A percentile compares a stretch with the other conserved stretches of the same genome.
phyloP scores from a whole-genome alignment of 2,797 vertebrate species.

The Jordanella pulchra region DNA sequence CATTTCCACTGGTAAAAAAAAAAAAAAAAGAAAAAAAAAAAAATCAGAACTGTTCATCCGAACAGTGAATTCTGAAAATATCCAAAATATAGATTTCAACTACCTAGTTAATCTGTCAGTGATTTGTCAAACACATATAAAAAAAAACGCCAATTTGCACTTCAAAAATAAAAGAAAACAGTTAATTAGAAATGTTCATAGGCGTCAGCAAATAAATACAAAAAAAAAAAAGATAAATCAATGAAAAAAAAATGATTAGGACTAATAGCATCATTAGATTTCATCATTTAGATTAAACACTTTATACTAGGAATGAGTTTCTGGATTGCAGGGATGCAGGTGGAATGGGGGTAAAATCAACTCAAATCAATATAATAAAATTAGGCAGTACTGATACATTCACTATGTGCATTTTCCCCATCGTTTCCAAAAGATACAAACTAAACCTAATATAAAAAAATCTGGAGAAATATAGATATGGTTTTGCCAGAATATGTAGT shows the following conservation, averaged over 20 bases:
- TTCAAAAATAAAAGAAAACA: slow-evolving; percentile 51
- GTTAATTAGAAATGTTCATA: slow-evolving; percentile 75
- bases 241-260: slow-evolving; percentile 55
- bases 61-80: slow-evolving; percentile 60
- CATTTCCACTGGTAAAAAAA: slow-evolving; percentile 65
- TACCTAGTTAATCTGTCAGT: slow-evolving; percentile 48
- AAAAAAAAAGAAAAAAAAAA: slow-evolving; percentile 61
- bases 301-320: slow-evolving; percentile 23
- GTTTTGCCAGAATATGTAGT: slow-evolving; percentile 33
- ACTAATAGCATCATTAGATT: slow-evolving; percentile 49
- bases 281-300: slow-evolving; percentile 45
- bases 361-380: slow-evolving; percentile 56
- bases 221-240: slow-evolving; percentile 24
- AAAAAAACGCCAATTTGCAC: slow-evolving; percentile 51
- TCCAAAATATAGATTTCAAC: slow-evolving; percentile 53
- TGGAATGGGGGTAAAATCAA: slow-evolving; percentile 36
- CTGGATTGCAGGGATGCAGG: slow-evolving; percentile 20
- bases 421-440: slow-evolving; percentile 53
- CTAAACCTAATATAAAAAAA: slow-evolving; percentile 61
- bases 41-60: slow-evolving; percentile 38
- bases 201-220: slow-evolving; percentile 67
- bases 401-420: slow-evolving; percentile 75
- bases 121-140: slow-evolving; percentile 65
- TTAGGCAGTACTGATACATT: slow-evolving; percentile 81
- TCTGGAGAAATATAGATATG: slow-evolving; percentile 58